Base-by-base conservation (phyloP, 2,113 vertebrate genomes). In the Oryzias woworae region DNA sequence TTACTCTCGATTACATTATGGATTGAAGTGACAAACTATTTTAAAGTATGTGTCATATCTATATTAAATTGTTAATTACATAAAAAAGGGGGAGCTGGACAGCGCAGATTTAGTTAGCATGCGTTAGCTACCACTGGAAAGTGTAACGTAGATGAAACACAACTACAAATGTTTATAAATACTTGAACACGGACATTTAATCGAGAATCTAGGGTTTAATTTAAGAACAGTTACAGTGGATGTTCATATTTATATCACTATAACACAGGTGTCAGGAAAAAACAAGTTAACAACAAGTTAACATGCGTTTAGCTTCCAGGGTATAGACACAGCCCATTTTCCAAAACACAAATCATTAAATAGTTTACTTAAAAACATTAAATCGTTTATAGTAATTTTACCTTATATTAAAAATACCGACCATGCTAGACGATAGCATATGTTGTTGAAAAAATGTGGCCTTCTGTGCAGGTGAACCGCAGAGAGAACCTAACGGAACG, bases 261-360 rank as follows among this genome's bases (percentile, higher is more conserved):
- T 1, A 0, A 8, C 17, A 49, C 24, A n/a, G 14, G n/a, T n/a
- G 20, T 61, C 20, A 67, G 28, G 20, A 20, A 61, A 60, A 36
- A 43, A 59, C 52, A 7, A 54, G 22, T 50, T 53, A 47, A 31
- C 20, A 20, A 22, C 50, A 56, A 45, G 56, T 51, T 71, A 72
- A 66, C 58, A 28, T 71, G 67, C 44, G 54, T 47, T 51, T 57
- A 16, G 18, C 22, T 79, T 78, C 81, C 87, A 87, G 84, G 68
- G 69, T 77, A 74, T 88, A 90, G 88, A 81, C 87, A 82, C 62
- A 84, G 69, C 82, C 87, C 82, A 14, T 55, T 81, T 82, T 48
- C n/a, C 20, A 5, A n/a, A 47, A 69, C n/a, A 61, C 7, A 8
- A 8, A 36, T 36, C 36, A 36, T 10, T 13, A 36, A 8, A 36